Percentiles rank a stretch among this genome's conserved stretches.
Evolutionary conservation across 2,888 invertebrate species (phyloP).

Genomic region (Phoenoteleia sp.): DNA sequence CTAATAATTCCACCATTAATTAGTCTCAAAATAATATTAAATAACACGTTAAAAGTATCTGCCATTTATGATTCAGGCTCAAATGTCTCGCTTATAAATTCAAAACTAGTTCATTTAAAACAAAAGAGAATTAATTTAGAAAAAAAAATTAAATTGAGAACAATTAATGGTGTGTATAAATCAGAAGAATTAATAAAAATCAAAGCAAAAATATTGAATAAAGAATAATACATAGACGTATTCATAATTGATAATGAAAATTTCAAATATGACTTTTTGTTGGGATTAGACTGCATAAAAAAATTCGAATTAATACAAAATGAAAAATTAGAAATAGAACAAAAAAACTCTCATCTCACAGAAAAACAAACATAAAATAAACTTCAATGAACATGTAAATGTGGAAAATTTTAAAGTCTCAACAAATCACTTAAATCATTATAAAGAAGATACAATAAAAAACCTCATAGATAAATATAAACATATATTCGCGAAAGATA

Average conservation of each 20-base stretch:
- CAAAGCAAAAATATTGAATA: not conserved
- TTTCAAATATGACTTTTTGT: not conserved
- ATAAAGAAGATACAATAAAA: not conserved
- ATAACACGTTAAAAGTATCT: conserved; percentile 53
- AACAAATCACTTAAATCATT: not conserved
- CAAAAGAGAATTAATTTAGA: not conserved
- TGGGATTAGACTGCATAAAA: conserved; percentile 55
- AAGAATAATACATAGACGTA: not conserved
- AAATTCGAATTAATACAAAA: conserved; percentile 47
- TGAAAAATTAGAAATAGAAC: conserved; percentile 34
- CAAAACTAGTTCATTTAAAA: conserved; percentile 51
- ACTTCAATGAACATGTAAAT: conserved; percentile 34
- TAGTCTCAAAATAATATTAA: conserved; percentile 66
- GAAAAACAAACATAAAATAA: conserved; percentile 67
- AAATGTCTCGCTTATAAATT: conserved; percentile 73
- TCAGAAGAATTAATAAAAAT: not conserved
- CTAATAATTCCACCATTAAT: conserved; percentile 72
- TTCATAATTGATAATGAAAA: conserved; percentile 1
- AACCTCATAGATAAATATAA: conserved; percentile 2
- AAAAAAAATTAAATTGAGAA: not conserved
- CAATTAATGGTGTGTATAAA: not conserved
- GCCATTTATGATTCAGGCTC: conserved; percentile 74
- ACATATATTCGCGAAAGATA: not conserved
- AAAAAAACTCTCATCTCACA: too few relatives aligned
- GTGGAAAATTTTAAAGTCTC: not conserved